Conservation (phyloP, 2,797 vertebrate species). For the Sylvia borin region DNA sequence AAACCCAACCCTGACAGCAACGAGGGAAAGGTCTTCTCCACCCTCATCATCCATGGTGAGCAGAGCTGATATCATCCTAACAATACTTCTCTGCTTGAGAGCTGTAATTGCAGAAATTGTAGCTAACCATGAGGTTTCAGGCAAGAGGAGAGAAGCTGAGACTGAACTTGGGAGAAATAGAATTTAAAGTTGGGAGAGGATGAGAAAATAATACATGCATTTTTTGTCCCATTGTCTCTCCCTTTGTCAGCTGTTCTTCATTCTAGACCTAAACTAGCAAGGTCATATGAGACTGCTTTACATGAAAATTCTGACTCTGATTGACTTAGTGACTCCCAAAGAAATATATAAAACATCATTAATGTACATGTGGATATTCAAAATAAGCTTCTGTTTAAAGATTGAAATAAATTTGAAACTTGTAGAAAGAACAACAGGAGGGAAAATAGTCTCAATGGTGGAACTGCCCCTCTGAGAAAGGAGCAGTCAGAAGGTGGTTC, state of each 20-base stretch:
- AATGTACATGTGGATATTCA: not conserved
- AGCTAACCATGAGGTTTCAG: not conserved
- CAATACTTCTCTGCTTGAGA: not conserved
- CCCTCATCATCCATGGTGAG: fast-evolving
- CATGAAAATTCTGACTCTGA: not conserved
- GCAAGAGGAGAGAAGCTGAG: not conserved
- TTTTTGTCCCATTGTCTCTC: not conserved
- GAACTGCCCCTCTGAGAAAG: not conserved
- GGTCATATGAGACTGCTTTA: not conserved
- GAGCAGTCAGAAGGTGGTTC: not conserved
- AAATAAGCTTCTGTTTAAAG: not conserved
- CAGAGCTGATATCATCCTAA: not conserved
- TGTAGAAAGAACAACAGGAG: not conserved
- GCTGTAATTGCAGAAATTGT: not conserved
- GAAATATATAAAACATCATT: not conserved
- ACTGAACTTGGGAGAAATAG: not conserved
- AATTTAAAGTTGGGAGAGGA: not conserved
- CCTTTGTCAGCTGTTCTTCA: not conserved
- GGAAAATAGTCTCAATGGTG: not conserved
- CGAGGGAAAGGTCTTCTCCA: not conserved
- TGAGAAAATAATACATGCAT: not conserved
- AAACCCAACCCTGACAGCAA: not conserved
- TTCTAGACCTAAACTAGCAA: not conserved
- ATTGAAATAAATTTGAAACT: not conserved
- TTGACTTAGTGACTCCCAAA: not conserved